These are phyloP conservation scores for Aurelia aurita DNA, from an alignment of 30 jellyfish, hydroid and myxozoan species.

Conservation along the genomic window DNA sequence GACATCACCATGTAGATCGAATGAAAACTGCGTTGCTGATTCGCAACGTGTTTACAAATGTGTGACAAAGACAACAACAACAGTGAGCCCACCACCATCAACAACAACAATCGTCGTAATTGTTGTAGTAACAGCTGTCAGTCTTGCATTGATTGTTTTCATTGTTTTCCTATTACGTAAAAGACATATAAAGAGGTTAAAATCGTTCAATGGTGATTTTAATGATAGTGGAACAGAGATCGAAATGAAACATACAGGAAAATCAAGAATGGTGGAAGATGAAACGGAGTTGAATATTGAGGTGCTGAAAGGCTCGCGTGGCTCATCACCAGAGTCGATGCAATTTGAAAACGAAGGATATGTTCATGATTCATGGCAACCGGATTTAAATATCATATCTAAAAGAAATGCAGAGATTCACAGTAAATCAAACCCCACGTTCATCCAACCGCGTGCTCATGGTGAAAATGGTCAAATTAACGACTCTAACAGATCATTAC, in stretches of 20 bases:
- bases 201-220: conserved; percentile 19
- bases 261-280: not conserved
- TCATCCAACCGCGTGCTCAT: conserved; percentile 53
- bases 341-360: conserved; percentile 34
- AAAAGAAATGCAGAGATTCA: conserved; percentile 16
- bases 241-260: conserved; percentile 42
- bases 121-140: conserved; percentile 45
- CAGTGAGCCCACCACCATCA: not conserved
- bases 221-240: conserved; percentile 15
- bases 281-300: conserved; percentile 18
- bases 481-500: conserved; percentile 57
- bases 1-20: conserved; percentile 51
- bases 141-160: conserved; percentile 31
- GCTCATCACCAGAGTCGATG: not conserved
- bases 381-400: conserved; percentile 20
- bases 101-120: conserved; percentile 23
- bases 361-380: conserved; percentile 1
- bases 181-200: conserved; percentile 24
- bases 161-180: conserved; percentile 5
- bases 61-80: conserved; percentile 10
- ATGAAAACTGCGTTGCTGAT: conserved; percentile 62
- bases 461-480: not conserved
- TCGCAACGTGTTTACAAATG: conserved; percentile 1
- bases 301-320: not conserved
- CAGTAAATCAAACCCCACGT: conserved; percentile 64